These are phyloP conservation scores for Stenolophus ochropezus DNA, from an alignment of 2,888 invertebrate genomes.

Conservation along the genomic window DNA sequence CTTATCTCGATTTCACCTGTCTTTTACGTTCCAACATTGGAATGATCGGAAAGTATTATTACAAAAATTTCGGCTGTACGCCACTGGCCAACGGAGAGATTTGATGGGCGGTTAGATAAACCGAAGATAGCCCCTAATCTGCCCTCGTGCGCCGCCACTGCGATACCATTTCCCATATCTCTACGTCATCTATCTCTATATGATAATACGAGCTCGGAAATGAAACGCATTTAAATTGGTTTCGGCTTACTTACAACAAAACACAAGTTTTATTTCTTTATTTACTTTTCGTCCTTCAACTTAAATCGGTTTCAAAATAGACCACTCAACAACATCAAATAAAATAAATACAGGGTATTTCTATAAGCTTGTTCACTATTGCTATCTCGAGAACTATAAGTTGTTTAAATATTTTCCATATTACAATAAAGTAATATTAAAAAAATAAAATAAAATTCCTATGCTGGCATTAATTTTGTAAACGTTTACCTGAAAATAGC, in stretches of 20 bases:
- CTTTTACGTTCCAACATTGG: too few species aligned
- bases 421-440: too few species aligned
- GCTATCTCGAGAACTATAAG: too few species aligned
- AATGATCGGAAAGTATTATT: too few species aligned
- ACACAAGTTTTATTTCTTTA: background rate
- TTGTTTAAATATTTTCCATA: too few species aligned
- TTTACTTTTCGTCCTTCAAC: background rate
- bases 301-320: background rate
- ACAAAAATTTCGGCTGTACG: background rate
- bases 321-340: background rate
- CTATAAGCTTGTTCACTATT: too few species aligned
- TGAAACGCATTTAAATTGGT: conserved; percentile 55
- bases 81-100: conserved; percentile 1
- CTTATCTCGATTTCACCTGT: too few species aligned
- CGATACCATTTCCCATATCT: background rate
- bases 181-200: conserved; percentile 37
- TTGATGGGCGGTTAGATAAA: conserved; percentile 42
- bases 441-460: too few species aligned
- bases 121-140: conserved; percentile 21
- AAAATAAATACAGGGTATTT: too few species aligned
- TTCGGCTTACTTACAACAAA: conserved; percentile 14
- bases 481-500: too few species aligned
- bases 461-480: too few species aligned
- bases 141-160: background rate
- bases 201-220: conserved; percentile 51